Percentiles rank a stretch among this genome's conserved stretches.
Conservation (phyloP, 2,113 vertebrate species). For the Saccopteryx leptura region DNA sequence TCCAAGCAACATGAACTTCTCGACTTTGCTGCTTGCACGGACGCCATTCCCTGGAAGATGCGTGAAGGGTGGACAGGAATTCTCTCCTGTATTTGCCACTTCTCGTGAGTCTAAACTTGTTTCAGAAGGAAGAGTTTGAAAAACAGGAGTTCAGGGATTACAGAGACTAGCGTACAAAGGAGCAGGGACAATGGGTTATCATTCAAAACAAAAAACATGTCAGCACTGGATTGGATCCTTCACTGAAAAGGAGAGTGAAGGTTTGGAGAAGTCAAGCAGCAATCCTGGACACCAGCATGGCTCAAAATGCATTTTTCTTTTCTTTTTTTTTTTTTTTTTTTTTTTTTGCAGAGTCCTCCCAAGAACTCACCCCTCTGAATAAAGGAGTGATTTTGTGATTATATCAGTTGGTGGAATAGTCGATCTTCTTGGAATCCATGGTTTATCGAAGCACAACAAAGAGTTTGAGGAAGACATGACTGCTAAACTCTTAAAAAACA, state of each 20-base stretch:
- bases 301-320: not conserved
- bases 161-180: not conserved
- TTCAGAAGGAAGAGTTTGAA: not conserved
- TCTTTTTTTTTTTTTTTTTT: too few species aligned
- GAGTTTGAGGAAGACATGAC: not conserved
- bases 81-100: not conserved
- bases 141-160: not conserved
- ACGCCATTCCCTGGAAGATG: too few species aligned
- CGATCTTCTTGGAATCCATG: not conserved
- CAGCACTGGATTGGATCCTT: not conserved
- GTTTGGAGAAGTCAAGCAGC: not conserved
- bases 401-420: not conserved
- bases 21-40: not conserved
- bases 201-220: not conserved
- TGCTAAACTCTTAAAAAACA: not conserved
- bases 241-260: too few species aligned
- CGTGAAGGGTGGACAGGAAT: too few species aligned
- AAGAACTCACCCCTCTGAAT: rapidly evolving
- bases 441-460: too few species aligned
- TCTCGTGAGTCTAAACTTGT: not conserved
- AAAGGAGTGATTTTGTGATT: too few species aligned
- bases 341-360: too few species aligned
- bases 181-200: not conserved
- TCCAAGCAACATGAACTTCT: not conserved
- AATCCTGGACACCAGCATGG: rapidly evolving